Evolutionary conservation across 2,113 vertebrate species (phyloP).

Genomic region (Serilophus lunatus): DNA sequence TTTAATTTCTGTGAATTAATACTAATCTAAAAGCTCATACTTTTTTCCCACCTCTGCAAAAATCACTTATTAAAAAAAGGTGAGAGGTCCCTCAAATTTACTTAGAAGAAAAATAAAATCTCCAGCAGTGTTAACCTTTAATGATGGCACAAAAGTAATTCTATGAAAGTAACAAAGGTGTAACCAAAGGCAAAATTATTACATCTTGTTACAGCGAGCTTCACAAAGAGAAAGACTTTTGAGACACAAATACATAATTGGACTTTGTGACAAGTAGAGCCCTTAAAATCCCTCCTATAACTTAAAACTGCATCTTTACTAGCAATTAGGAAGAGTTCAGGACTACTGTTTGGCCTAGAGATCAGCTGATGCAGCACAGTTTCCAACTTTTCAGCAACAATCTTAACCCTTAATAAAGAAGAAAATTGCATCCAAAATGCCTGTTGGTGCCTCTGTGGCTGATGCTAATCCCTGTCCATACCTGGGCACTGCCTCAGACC

Average conservation of each 20-base stretch:
- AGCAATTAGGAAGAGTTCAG: not conserved
- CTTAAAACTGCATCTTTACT: not conserved
- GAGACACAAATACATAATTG: not conserved
- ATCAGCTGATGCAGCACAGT: not conserved
- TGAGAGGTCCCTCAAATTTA: not conserved
- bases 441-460: not conserved
- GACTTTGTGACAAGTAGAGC: not conserved
- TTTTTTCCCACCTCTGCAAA: slow-evolving; percentile 3
- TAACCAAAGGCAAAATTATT: not conserved
- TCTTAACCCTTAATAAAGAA: not conserved
- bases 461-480: not conserved
- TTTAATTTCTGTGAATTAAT: slow-evolving; percentile 35
- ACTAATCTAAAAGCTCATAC: not conserved
- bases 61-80: not conserved
- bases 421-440: not conserved
- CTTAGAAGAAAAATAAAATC: not conserved
- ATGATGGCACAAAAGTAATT: not conserved
- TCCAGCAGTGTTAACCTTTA: slow-evolving; percentile 11
- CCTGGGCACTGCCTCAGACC: not conserved
- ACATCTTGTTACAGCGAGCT: not conserved
- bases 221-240: not conserved
- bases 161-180: not conserved
- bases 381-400: not conserved
- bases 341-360: not conserved
- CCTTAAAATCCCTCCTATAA: not conserved